Percentiles rank a stretch among this genome's conserved stretches.
Evolutionary conservation across 2,113 vertebrate genomes (phyloP).

Genomic region (Corythornis cristatus): DNA sequence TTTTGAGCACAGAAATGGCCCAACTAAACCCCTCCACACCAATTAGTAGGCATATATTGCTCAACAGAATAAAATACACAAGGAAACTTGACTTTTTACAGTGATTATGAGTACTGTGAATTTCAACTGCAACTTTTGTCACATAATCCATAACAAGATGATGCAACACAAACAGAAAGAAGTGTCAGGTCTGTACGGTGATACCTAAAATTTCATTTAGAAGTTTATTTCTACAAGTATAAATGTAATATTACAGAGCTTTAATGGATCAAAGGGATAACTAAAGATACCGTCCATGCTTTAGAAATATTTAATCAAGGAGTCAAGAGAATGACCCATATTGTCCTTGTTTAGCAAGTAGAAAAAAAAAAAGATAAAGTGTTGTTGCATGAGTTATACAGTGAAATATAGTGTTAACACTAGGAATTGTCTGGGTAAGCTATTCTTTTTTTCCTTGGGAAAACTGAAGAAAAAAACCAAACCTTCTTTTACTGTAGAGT

Average conservation of each 20-base stretch:
- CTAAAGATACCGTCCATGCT: neutral
- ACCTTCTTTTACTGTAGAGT: neutral
- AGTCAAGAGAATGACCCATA: neutral
- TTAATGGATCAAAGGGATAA: neutral
- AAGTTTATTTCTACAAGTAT: neutral
- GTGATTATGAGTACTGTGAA: neutral
- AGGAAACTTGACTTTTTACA: neutral
- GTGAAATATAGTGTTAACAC: neutral
- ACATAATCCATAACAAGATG: neutral
- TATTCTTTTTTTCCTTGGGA: accelerated
- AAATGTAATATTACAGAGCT: neutral
- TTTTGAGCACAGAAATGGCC: neutral
- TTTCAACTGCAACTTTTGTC: neutral
- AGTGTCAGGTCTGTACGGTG: neutral
- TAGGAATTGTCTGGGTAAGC: neutral
- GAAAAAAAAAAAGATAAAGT: neutral
- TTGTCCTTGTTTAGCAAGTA: neutral
- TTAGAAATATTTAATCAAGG: neutral
- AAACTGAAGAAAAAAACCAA: neutral
- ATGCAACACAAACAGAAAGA: neutral
- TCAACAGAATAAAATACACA: neutral
- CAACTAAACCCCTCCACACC: neutral
- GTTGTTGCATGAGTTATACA: neutral
- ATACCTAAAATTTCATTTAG: neutral
- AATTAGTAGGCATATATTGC: neutral